Evolutionary conservation across 2,888 invertebrate species (phyloP), one percentile per base, ranked within the genome.

Genomic region (Bruchidius siliquastri): DNA sequence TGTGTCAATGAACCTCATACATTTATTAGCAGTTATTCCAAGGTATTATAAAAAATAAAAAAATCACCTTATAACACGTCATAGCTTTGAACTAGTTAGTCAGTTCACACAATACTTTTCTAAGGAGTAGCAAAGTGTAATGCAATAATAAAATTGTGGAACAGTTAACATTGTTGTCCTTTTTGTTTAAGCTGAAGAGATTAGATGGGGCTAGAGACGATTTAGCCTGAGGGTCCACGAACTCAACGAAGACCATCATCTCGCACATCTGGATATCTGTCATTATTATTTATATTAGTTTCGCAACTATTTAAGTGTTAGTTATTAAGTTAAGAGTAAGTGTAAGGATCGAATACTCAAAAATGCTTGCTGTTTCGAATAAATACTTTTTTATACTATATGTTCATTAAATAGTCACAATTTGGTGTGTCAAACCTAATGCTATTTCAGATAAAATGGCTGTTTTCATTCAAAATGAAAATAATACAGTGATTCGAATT

Each of bases 191-290:
- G 81, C 74, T 81, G 67, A 79, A 76, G 73, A 77, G 79, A 73
- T 73, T 81, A 73, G 80, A 80, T 32, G 79, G 78, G n/a, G 75
- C 77, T 74, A 79, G 77, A 74, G 79, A 80, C 67, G 77, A 76
- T 49, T 49, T 49, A 71, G 76, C 80, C 67, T 81, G 78, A 74
- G 22, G 73, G 22, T 21, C 67, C 49, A 1, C 49, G 49, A 13
- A 49, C 49, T 18, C 18, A 2, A 72, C 18, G 49, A 49, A 49
- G 49, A 49, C 49, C 49, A 49, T 49, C 49, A 49, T 13, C 49
- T 49, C 49, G 49, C 18, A 13, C 49, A 49, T 49, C 49, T 13
- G 13, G 49, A 49, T 49, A 13, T 18, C 18, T 13, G 1, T 49
- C 49, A 49, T 49, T 49, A 49, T 49, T 49, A 49, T 49, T 49